A percentile compares a stretch with the other conserved stretches of the same genome.
Evolutionary conservation across 2,888 invertebrate species (phyloP).

Genomic region (Ennomos erosarius): DNA sequence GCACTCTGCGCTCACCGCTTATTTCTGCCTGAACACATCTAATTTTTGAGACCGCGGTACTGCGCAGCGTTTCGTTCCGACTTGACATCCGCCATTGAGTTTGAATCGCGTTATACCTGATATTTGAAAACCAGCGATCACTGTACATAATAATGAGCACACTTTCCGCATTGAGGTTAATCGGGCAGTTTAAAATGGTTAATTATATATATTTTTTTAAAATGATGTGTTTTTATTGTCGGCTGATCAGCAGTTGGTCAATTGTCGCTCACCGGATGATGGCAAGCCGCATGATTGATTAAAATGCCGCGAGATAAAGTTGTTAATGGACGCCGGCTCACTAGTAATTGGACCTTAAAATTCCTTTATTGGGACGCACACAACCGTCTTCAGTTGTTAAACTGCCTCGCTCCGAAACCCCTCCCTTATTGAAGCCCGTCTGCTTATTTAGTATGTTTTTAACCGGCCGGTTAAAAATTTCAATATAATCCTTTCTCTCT

Average conservation of each 20-base stretch:
- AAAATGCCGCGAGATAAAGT: slow-evolving; percentile 81
- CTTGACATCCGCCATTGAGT: no score
- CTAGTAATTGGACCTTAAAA: slow-evolving; percentile 78
- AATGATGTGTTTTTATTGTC: slow-evolving; percentile 46
- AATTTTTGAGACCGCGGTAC: no score
- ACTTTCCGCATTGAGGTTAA: slow-evolving; percentile 16
- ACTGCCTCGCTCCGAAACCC: slow-evolving; percentile 32
- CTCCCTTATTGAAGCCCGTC: slow-evolving; percentile 28
- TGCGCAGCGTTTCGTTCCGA: no score
- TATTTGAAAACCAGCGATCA: not conserved
- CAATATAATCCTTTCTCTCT: slow-evolving; percentile 12
- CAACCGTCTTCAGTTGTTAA: slow-evolving; percentile 39
- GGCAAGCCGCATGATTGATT: slow-evolving; percentile 75
- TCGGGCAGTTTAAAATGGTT: slow-evolving; percentile 14
- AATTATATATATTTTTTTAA: slow-evolving; percentile 18
- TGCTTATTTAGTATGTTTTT: slow-evolving; percentile 26
- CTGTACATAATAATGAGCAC: not conserved
- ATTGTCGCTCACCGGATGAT: slow-evolving; percentile 69
- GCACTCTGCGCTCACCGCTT: no score
- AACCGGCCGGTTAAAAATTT: slow-evolving; percentile 26
- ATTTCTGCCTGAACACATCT: no score
- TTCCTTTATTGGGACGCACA: slow-evolving; percentile 65
- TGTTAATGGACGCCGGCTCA: slow-evolving; percentile 70
- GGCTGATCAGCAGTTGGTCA: slow-evolving; percentile 61
- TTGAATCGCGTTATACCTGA: no score